Evolutionary conservation across 2,113 vertebrate genomes (phyloP).

Genomic region (Carettochelys insculpta): DNA sequence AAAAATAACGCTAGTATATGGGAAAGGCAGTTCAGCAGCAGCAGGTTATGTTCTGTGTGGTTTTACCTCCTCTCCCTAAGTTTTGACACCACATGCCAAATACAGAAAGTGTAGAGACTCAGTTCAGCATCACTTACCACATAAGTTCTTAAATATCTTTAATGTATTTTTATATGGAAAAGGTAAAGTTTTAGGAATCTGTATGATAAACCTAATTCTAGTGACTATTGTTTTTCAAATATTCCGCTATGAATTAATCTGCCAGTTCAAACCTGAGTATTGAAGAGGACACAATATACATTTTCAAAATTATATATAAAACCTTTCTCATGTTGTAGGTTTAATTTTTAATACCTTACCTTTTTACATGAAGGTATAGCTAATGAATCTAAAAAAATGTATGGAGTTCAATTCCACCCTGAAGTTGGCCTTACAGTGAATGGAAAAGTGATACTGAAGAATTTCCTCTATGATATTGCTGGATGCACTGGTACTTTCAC

Average conservation of each 20-base stretch:
- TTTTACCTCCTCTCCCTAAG: neutral
- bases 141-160: neutral
- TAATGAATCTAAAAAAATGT: constrained; percentile 97
- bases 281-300: neutral
- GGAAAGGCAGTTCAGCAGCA: neutral
- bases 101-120: neutral
- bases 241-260: neutral
- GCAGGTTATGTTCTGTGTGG: neutral
- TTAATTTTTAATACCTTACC: neutral
- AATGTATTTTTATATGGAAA: neutral
- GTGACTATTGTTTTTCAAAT: neutral
- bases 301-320: neutral
- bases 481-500: constrained; percentile 94
- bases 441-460: constrained; percentile 93
- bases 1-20: neutral
- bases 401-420: constrained; percentile 96
- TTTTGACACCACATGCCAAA: neutral
- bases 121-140: neutral
- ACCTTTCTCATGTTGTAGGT: neutral
- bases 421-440: constrained; percentile 96
- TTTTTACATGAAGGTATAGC: constrained; percentile 86
- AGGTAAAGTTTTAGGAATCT: neutral
- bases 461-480: constrained; percentile 95
- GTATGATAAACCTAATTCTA: neutral
- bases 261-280: neutral